Percentiles rank a stretch among this genome's conserved stretches.
These are phyloP conservation scores for Rhagonycha lutea DNA, from an alignment of 2,888 invertebrate genomes.

Conservation along the genomic window DNA sequence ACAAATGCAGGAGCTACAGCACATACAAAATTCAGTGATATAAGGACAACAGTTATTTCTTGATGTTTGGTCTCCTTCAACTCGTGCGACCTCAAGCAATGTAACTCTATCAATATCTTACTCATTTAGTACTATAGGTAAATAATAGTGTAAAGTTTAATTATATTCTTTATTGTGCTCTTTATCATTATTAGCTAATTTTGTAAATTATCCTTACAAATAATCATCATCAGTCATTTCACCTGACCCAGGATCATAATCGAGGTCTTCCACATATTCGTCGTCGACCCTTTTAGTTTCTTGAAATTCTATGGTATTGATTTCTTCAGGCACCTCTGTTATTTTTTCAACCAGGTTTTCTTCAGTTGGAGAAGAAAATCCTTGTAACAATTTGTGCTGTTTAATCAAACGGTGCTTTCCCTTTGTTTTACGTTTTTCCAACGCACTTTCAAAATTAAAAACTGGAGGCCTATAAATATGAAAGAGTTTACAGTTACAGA, in stretches of 20 bases:
- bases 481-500: not conserved
- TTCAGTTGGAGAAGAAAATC: constrained; percentile 32
- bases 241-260: constrained; percentile 41
- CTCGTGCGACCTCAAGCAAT: too few species aligned
- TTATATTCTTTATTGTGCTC: not conserved
- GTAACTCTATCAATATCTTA: too few species aligned
- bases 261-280: constrained; percentile 17
- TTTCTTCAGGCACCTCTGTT: not conserved
- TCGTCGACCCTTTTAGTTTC: constrained; percentile 12
- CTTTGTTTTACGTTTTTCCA: constrained; percentile 61
- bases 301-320: constrained; percentile 17
- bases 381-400: constrained; percentile 47
- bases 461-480: constrained; percentile 60
- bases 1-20: too few species aligned
- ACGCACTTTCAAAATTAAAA: constrained; percentile 63
- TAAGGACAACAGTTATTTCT: too few species aligned
- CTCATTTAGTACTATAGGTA: too few species aligned
- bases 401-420: constrained; percentile 50
- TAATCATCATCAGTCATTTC: constrained; percentile 49
- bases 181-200: not conserved
- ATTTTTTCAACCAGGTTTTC: constrained; percentile 1
- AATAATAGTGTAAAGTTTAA: not conserved
- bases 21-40: too few species aligned
- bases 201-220: constrained; percentile 33
- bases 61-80: too few species aligned